Evolutionary conservation across 2,113 vertebrate species (phyloP), one percentile per base, ranked within the genome.

Genomic region (Zosterops japonicus): DNA sequence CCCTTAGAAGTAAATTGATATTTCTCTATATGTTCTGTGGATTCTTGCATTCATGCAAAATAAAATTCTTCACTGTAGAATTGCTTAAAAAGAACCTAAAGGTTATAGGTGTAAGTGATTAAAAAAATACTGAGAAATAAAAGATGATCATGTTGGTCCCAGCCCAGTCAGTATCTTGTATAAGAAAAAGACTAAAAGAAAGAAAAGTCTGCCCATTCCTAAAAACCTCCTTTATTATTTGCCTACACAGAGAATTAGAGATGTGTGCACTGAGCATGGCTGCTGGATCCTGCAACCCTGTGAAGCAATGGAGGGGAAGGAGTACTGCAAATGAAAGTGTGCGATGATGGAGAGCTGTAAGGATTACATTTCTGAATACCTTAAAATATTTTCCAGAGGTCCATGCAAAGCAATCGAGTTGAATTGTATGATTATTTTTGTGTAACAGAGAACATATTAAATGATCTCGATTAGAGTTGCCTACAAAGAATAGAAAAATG

Each of bases 251-350:
- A 44, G 61, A 50, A 29, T 61, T 90, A 27, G 18, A 61, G 20
- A 49, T 50, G 28, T 57, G 39, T 33, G 24, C 29, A 20, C 49
- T 57, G 28, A 84, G 5, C 33, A 9, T 47, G 36, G 42, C 56
- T 18, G 3, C 4, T 67, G 83, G 63, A 28, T 74, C 21, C 39
- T 89, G 63, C 36, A 77, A 8, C 11, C 17, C 41, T 52, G 64
- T 47, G 28, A 61, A 50, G 17, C 12, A 39, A 11, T 0, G 0
- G 0, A 91, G 24, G 33, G 27, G 52, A 28, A 63, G n/a, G 44
- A 92, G 31, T 14, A 22, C 11, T 76, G 46, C 31, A 83, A 50
- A 46, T 64, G 7, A 42, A 24, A 52, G 29, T 12, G 4, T 23
- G 11, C 5, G 8, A 21, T 60, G 27, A 16, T 57, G 50, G 9